Conservation (phyloP, 2,797 vertebrate species). For the Sternarchorhynchus goeldii region DNA sequence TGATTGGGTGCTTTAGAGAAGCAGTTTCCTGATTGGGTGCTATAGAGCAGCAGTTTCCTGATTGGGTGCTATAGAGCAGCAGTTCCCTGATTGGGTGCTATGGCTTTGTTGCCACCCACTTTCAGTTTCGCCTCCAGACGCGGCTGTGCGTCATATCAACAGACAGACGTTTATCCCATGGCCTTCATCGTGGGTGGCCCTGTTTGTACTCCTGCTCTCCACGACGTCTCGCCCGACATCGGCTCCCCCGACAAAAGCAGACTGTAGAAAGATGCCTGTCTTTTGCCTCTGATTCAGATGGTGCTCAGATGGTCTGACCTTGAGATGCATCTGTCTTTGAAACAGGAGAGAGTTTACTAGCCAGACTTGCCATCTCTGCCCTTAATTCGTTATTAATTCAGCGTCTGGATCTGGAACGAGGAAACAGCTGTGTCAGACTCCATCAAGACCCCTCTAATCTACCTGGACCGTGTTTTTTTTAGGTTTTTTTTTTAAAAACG, state of each 20-base stretch:
- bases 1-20: no score
- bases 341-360: slow-evolving; percentile 1
- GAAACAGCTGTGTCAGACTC: background rate
- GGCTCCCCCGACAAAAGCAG: background rate
- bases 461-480: slow-evolving; percentile 16
- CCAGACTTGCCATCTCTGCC: slow-evolving; percentile 9
- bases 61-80: no score
- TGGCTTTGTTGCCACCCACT: no score
- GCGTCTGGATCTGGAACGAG: slow-evolving; percentile 3
- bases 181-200: background rate
- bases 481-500: slow-evolving; percentile 37
- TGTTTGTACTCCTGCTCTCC: background rate
- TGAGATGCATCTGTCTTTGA: slow-evolving; percentile 9
- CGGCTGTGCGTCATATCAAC: background rate
- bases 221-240: background rate
- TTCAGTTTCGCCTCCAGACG: background rate
- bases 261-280: background rate
- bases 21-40: no score
- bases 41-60: no score
- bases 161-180: background rate
- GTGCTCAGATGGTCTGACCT: background rate
- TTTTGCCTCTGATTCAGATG: background rate
- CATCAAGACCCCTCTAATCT: slow-evolving; percentile 27
- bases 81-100: no score
- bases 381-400: slow-evolving; percentile 49